A percentile compares a stretch with the other conserved stretches of the same genome.
These are phyloP conservation scores for Drosophila picticornis DNA, from an alignment of 2,888 invertebrate genomes.

Conservation along the genomic window DNA sequence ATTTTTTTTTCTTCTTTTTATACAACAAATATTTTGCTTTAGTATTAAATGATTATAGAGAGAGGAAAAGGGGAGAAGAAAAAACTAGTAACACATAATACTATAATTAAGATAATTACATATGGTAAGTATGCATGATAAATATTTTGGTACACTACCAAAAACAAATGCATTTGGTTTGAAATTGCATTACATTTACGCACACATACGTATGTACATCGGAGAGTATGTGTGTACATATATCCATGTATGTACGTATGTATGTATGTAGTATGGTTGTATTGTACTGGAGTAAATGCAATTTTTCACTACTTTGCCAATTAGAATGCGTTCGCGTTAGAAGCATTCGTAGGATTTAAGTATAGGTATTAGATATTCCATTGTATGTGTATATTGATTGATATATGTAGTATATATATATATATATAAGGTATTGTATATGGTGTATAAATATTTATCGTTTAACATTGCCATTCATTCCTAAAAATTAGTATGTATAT, in stretches of 20 bases:
- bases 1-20: not conserved
- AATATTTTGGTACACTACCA: slow-evolving; percentile 1
- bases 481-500: slow-evolving; percentile 29
- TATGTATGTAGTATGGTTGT: not conserved
- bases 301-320: slow-evolving; percentile 45
- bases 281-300: slow-evolving; percentile 45
- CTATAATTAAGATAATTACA: slow-evolving; percentile 7
- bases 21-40: slow-evolving; percentile 13
- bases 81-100: slow-evolving; percentile 34
- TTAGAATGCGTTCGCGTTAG: slow-evolving; percentile 11
- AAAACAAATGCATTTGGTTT: slow-evolving; percentile 33
- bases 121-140: not conserved
- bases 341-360: slow-evolving; percentile 14
- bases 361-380: slow-evolving; percentile 16
- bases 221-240: slow-evolving; percentile 2
- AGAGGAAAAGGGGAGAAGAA: slow-evolving; percentile 4
- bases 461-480: slow-evolving; percentile 43
- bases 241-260: not conserved
- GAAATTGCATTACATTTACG: slow-evolving; percentile 41
- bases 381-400: slow-evolving; percentile 16
- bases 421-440: slow-evolving; percentile 16
- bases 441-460: slow-evolving; percentile 31
- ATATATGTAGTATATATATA: slow-evolving; percentile 13
- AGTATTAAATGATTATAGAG: not conserved
- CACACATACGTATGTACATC: slow-evolving; percentile 5